phyloP scores from a whole-genome alignment of 2,113 vertebrate species.

The Nesogale talazaci region DNA sequence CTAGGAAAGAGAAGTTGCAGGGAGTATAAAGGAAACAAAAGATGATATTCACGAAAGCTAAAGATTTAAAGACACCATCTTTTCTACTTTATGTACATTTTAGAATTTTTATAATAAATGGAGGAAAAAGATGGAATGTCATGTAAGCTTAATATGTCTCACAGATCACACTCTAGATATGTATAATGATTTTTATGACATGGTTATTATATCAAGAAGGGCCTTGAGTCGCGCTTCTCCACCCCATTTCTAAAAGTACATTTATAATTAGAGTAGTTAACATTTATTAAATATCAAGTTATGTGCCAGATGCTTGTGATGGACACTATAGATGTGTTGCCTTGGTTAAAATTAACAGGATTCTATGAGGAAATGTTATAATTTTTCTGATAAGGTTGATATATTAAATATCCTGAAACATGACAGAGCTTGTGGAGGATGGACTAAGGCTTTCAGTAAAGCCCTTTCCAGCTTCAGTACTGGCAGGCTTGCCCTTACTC shows the following conservation, averaged over 20 bases:
- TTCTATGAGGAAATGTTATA: constrained; percentile 28
- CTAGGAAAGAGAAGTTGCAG: neutral
- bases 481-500: fast-evolving
- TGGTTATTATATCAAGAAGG: constrained; percentile 24
- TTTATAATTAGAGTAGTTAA: constrained; percentile 34
- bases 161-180: neutral
- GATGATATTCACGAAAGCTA: neutral
- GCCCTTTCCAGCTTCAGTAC: neutral
- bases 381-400: neutral
- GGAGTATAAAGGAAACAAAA: neutral
- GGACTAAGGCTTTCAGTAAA: neutral
- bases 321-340: neutral
- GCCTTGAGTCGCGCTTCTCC: neutral
- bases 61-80: neutral
- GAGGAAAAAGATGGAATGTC: neutral
- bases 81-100: neutral
- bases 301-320: neutral
- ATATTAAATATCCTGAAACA: neutral
- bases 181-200: constrained; percentile 26
- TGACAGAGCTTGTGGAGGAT: neutral
- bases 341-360: neutral
- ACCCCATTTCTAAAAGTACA: neutral
- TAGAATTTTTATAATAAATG: neutral
- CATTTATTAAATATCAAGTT: constrained; percentile 55
- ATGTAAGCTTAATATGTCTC: neutral